These are phyloP conservation scores for Zeus faber DNA, from an alignment of 2,113 vertebrate genomes.

Conservation along the genomic window DNA sequence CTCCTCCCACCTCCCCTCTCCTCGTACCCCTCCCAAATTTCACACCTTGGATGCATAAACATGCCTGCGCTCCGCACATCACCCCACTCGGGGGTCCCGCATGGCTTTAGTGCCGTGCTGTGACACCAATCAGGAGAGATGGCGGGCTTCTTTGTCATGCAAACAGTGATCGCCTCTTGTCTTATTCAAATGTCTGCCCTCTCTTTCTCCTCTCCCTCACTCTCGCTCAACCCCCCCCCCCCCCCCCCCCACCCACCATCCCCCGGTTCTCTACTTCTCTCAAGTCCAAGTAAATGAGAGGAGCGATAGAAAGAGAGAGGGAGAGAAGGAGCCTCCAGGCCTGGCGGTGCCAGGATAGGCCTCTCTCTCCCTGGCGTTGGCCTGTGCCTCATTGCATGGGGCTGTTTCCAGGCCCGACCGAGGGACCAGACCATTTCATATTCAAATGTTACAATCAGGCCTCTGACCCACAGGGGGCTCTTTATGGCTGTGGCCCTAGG, in stretches of 20 bases:
- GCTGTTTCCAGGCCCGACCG: constrained; percentile 74
- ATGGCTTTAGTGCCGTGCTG: constrained; percentile 73
- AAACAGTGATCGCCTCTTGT: constrained; percentile 77
- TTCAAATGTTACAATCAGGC: constrained; percentile 82
- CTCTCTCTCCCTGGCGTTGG: background rate
- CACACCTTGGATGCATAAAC: constrained; percentile 80
- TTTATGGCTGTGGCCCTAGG: constrained; percentile 75
- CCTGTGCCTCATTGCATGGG: constrained; percentile 43
- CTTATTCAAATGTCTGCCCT: constrained; percentile 78
- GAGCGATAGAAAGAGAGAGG: constrained; percentile 25
- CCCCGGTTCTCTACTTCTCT: constrained; percentile 46
- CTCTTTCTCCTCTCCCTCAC: constrained; percentile 59
- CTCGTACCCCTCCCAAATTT: constrained; percentile 60
- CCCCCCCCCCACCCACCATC: background rate
- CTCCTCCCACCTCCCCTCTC: constrained; percentile 51
- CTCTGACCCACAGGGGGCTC: constrained; percentile 74
- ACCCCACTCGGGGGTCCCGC: constrained; percentile 65
- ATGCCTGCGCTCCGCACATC: constrained; percentile 74
- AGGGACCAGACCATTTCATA: constrained; percentile 80
- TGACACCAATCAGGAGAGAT: constrained; percentile 83
- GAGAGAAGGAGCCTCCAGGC: no score
- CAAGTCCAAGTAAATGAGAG: constrained; percentile 77
- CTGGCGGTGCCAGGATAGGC: no score
- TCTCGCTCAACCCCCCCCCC: constrained; percentile 50
- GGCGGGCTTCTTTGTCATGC: constrained; percentile 80